phyloP scores from a whole-genome alignment of 2,888 invertebrate genomes.

The Ophion ellenae region DNA sequence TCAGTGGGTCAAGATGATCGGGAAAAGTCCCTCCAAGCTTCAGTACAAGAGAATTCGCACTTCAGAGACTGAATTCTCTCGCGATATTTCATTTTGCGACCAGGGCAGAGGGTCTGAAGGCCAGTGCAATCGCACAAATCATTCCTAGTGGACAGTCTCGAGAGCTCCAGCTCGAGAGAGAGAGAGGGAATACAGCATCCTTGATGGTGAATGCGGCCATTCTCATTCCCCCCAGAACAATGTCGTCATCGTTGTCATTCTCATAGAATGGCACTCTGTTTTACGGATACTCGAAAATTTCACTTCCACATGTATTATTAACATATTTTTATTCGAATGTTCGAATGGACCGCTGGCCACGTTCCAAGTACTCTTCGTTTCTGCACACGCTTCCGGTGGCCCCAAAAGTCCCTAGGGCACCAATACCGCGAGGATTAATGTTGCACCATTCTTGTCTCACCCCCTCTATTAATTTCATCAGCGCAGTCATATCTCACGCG shows the following conservation, averaged over 20 bases:
- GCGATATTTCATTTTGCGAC: constrained; percentile 70
- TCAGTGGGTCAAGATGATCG: constrained; percentile 44
- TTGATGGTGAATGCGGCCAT: constrained; percentile 33
- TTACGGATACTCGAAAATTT: constrained; percentile 66
- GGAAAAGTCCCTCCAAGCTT: constrained; percentile 5
- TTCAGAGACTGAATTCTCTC: constrained; percentile 63
- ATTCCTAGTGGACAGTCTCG: constrained; percentile 63
- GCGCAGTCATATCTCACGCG: constrained; percentile 79
- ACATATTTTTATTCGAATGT: not conserved
- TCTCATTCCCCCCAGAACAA: constrained; percentile 45
- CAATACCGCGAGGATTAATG: constrained; percentile 80
- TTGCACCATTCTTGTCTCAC: constrained; percentile 76
- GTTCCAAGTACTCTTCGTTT: constrained; percentile 40
- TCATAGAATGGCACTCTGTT: constrained; percentile 74
- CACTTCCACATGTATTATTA: not conserved
- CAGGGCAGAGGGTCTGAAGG: constrained; percentile 63
- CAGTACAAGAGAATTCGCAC: not conserved
- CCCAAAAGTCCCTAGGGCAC: constrained; percentile 72
- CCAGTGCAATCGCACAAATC: constrained; percentile 68
- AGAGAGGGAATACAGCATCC: constrained; percentile 33
- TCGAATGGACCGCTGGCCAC: constrained; percentile 4
- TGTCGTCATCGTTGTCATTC: constrained; percentile 10
- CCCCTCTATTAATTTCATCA: constrained; percentile 81
- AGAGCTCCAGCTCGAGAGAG: constrained; percentile 42
- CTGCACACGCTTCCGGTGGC: constrained; percentile 33